Conservation (phyloP, 2,888 invertebrate species). For the Tuberolachnus salignus region DNA sequence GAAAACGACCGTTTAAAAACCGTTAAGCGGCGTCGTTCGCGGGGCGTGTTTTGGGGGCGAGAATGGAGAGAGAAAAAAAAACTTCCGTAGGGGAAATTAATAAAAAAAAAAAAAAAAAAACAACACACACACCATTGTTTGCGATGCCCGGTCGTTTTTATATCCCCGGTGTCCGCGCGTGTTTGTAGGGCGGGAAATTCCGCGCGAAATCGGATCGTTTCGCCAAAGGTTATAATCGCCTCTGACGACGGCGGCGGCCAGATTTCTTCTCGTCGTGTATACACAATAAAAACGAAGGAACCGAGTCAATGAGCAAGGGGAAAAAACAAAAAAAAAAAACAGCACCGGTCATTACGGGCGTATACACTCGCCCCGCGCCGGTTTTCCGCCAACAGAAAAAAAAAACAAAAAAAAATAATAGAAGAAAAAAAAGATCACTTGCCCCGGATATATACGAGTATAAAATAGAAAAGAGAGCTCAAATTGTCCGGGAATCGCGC, state of each 20-base stretch:
- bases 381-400: not conserved
- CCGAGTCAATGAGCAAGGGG: not conserved
- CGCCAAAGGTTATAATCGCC: conserved; percentile 38
- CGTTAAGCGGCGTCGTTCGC: conserved; percentile 37
- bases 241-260: not conserved
- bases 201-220: conserved; percentile 24
- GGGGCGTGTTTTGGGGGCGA: not conserved
- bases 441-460: too few species aligned
- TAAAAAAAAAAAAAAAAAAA: conserved; percentile 24
- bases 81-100: conserved; percentile 56
- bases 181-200: conserved; percentile 30
- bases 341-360: not conserved
- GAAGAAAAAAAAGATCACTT: too few species aligned
- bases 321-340: not conserved
- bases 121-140: conserved; percentile 22
- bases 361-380: not conserved
- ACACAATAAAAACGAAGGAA: not conserved
- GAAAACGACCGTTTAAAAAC: conserved; percentile 39
- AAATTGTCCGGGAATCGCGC: conserved; percentile 7
- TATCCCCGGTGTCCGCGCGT: conserved; percentile 10
- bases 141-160: not conserved
- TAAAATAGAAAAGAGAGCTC: not conserved
- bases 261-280: conserved; percentile 16
- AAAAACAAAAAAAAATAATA: too few species aligned
- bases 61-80: not conserved